These are phyloP conservation scores for Elaphurus davidianus DNA, from an alignment of 2,113 vertebrate species.

Conservation along the genomic window DNA sequence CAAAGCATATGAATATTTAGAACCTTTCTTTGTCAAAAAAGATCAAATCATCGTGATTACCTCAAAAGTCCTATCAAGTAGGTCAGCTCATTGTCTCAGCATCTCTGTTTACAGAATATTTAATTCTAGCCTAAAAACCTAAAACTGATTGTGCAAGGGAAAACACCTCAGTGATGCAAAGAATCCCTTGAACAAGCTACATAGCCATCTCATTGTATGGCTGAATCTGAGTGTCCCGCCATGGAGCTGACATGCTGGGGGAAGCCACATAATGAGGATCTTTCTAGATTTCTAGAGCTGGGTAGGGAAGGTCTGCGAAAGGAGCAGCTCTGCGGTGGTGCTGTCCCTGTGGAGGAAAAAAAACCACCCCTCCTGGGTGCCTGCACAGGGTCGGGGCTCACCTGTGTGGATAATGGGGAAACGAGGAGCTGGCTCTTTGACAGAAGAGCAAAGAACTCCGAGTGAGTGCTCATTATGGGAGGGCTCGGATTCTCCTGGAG, in stretches of 20 bases:
- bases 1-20: slow-evolving; percentile 11
- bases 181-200: background rate
- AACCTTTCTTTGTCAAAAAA: background rate
- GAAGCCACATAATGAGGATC: slow-evolving; percentile 20
- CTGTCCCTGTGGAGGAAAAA: background rate
- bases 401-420: background rate
- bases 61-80: background rate
- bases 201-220: background rate
- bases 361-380: background rate
- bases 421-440: background rate
- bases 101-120: background rate
- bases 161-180: background rate
- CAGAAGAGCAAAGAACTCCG: background rate
- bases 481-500: background rate
- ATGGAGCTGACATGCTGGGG: background rate
- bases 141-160: background rate
- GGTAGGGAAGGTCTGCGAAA: background rate
- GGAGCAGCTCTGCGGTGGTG: background rate
- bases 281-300: background rate
- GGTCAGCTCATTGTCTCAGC: background rate
- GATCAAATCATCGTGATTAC: slow-evolving; percentile 32
- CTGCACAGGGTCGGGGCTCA: background rate
- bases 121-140: background rate
- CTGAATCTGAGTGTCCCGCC: background rate
- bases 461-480: slow-evolving; percentile 28